Conservation (phyloP, 2,888 invertebrate genomes). For the Terebella lapidaria region DNA sequence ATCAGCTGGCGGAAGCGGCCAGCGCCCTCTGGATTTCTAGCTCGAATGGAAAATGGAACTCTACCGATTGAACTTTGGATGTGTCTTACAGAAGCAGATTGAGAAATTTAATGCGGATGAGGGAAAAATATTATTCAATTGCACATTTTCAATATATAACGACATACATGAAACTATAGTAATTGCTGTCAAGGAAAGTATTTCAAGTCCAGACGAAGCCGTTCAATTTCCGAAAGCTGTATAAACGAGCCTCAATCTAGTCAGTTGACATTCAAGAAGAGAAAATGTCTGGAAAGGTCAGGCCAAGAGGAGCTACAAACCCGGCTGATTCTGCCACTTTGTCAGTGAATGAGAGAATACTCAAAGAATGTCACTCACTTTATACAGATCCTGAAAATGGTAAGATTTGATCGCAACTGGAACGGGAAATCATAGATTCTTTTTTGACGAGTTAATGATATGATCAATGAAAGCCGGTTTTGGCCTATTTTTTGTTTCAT, state of each 20-base stretch:
- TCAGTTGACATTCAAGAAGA: slow-evolving; percentile 2
- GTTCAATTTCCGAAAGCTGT: neutral
- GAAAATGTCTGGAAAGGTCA: slow-evolving; percentile 51
- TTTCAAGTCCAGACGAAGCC: neutral
- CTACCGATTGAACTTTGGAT: too few relatives aligned
- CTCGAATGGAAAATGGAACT: slow-evolving; percentile 4
- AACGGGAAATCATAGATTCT: neutral
- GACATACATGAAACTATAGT: too few relatives aligned
- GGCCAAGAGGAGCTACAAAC: slow-evolving; percentile 48
- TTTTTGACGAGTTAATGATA: too few relatives aligned
- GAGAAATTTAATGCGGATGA: too few relatives aligned
- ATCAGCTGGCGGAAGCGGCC: slow-evolving; percentile 4
- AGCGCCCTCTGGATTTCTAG: neutral
- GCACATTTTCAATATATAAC: too few relatives aligned
- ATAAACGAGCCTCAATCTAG: neutral
- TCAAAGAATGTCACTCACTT: slow-evolving; percentile 57
- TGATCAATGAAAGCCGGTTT: too few relatives aligned
- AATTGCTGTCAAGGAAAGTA: too few relatives aligned
- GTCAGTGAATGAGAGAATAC: slow-evolving; percentile 56
- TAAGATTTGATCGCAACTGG: slow-evolving; percentile 22
- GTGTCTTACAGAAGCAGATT: too few relatives aligned
- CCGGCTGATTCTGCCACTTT: slow-evolving; percentile 50
- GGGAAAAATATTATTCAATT: too few relatives aligned
- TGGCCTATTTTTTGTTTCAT: too few relatives aligned
- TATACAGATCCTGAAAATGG: slow-evolving; percentile 58